Evolutionary conservation across 2,113 vertebrate species (phyloP), one percentile per base, ranked within the genome.

Genomic region (Petrocephalus microphthalmus): DNA sequence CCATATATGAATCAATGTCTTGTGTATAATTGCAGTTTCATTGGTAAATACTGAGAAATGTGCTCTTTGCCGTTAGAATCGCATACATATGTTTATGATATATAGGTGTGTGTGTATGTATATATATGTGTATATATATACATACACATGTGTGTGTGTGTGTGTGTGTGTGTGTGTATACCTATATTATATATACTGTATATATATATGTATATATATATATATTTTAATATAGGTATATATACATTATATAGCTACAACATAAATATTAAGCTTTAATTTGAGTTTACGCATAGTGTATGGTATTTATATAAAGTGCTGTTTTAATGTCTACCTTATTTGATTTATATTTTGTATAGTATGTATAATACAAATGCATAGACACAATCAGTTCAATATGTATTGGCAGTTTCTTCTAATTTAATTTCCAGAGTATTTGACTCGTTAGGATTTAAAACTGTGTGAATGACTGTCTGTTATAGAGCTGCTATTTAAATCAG

Each of bases 11-110:
- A 57, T 22, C 54, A 57, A 25, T 86, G 85, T 86, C 19, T 86
- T 86, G 85, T 86, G 85, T 42, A 57, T 56, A 60, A 86, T n/a
- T 85, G 84, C n/a, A 85, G 2, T 85, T 85, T 85, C 84, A 85
- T 33, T 85, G n/a, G 84, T 85, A 53, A 85, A 53, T 53, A 85
- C 84, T 85, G 84, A 53, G 83, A 85, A 52, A 25, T 49, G 81
- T 84, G 81, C 22, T 84, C n/a, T 84, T 49, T 84, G 82, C 29
- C 54, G 84, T n/a, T 85, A 85, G 52, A 85, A 85, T 54, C n/a
- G 5, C 49, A 29, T 85, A 33, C 25, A 8, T 85, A 52, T 33
- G 17, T 29, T 85, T 53, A 17, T 56, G n/a, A 49, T 54, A 53
- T 85, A 29, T 54, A 85, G 33, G 17, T 82, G 22, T 22, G 17